Conservation (phyloP, 1,140 invertebrate genomes). For the Mactra quadrangularis region DNA sequence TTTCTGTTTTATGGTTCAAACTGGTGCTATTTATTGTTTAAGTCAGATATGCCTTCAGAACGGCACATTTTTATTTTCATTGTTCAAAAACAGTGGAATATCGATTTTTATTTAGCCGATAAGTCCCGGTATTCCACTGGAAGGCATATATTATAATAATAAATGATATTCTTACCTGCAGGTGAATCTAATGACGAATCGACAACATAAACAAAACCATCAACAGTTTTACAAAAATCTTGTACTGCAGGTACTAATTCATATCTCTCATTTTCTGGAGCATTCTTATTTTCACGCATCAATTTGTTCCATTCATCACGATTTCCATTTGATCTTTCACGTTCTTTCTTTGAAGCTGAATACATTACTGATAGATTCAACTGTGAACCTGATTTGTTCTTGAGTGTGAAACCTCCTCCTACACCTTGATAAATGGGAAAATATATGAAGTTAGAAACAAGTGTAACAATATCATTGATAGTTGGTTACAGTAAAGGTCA, state of each 20-base stretch:
- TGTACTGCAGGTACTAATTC: slow-evolving; percentile 78
- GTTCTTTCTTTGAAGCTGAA: slow-evolving; percentile 73
- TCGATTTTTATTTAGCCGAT: too few species aligned
- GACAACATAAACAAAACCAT: slow-evolving; percentile 80
- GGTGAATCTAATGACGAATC: slow-evolving; percentile 67
- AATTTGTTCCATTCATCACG: slow-evolving; percentile 70
- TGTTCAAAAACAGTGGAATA: too few species aligned
- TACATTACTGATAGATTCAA: slow-evolving; percentile 78
- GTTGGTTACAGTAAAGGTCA: too few species aligned
- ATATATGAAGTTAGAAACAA: too few species aligned
- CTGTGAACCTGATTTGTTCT: slow-evolving; percentile 63
- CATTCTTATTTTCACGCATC: slow-evolving; percentile 63
- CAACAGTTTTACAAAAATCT: slow-evolving; percentile 76
- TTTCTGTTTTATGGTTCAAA: too few species aligned
- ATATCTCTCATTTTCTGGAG: slow-evolving; percentile 87
- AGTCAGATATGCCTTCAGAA: too few species aligned
- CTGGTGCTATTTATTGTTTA: too few species aligned
- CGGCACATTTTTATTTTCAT: too few species aligned
- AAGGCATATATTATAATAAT: too few species aligned
- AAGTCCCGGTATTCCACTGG: too few species aligned
- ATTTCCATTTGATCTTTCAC: slow-evolving; percentile 65
- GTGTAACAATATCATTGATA: too few species aligned
- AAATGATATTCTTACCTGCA: slow-evolving; percentile 30
- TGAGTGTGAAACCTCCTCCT: slow-evolving; percentile 77
- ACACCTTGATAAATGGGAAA: slow-evolving; percentile 74